Evolutionary conservation across 2,888 invertebrate genomes (phyloP).

Genomic region (Ischnus inquisitorius): DNA sequence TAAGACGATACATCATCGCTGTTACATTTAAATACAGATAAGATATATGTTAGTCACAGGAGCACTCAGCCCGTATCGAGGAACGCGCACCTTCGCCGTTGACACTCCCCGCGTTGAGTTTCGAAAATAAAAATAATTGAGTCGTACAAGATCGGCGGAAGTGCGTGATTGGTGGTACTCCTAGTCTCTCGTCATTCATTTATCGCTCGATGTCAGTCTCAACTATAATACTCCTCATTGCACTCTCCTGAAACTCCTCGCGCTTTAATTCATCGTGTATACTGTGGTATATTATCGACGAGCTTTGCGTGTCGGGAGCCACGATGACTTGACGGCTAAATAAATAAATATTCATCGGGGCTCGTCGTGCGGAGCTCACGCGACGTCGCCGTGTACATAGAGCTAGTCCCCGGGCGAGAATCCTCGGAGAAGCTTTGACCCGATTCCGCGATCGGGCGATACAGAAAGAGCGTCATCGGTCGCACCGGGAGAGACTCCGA

Average conservation of each 20-base stretch:
- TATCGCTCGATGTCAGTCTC: not conserved
- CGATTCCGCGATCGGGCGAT: constrained; percentile 51
- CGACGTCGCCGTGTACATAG: constrained; percentile 23
- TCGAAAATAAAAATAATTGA: constrained; percentile 6
- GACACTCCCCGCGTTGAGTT: too few species aligned
- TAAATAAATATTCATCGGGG: constrained; percentile 69
- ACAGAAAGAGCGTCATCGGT: constrained; percentile 9
- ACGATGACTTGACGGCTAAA: constrained; percentile 26
- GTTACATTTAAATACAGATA: too few species aligned
- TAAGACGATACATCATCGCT: too few species aligned
- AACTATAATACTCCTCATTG: too few species aligned
- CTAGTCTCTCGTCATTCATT: not conserved
- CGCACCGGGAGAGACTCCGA: constrained; percentile 6
- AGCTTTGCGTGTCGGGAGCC: constrained; percentile 40
- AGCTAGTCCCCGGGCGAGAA: constrained; percentile 38
- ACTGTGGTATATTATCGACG: constrained; percentile 24
- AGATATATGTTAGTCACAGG: too few species aligned
- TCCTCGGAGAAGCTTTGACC: constrained; percentile 65
- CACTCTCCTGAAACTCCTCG: not conserved
- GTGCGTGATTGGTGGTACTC: too few species aligned
- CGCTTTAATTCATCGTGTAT: not conserved
- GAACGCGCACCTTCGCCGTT: too few species aligned
- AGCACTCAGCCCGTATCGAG: too few species aligned
- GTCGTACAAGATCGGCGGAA: not conserved
- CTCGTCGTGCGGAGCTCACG: constrained; percentile 61